Evolutionary conservation across 2,888 invertebrate genomes (phyloP).

Genomic region (Protonemura montana): DNA sequence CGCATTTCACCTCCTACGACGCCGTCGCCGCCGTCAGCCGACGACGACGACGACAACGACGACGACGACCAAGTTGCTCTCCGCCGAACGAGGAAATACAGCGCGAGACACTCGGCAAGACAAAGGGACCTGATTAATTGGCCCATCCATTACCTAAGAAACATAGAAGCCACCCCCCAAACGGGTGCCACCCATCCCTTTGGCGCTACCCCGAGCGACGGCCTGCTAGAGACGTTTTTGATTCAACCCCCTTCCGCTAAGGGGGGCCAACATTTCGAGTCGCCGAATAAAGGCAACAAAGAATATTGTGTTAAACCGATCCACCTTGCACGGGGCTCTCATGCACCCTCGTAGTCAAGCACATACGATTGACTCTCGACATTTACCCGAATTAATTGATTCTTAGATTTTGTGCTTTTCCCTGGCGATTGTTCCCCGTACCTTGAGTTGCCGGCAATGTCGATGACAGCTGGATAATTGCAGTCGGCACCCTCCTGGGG

Average conservation of each 20-base stretch:
- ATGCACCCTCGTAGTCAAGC: not conserved
- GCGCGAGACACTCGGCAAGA: not conserved
- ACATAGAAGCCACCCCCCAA: not conserved
- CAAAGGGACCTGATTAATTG: not conserved
- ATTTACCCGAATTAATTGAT: not conserved
- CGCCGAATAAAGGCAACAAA: not conserved
- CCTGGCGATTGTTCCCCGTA: not conserved
- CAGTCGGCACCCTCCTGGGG: not conserved
- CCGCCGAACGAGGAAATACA: not conserved
- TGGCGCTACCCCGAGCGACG: not conserved
- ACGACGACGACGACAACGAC: not conserved
- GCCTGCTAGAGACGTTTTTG: not conserved
- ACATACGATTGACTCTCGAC: not conserved
- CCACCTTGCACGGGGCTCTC: not conserved
- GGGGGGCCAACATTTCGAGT: not conserved
- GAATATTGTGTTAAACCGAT: not conserved
- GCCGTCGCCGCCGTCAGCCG: not conserved
- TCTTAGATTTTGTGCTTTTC: not conserved
- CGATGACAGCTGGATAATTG: not conserved
- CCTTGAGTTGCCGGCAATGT: not conserved
- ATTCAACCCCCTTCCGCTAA: not conserved
- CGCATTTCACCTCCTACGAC: not conserved
- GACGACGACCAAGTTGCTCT: not conserved
- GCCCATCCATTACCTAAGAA: conserved; percentile 12
- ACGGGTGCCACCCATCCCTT: too few species aligned